Evolutionary conservation across 2,113 vertebrate genomes (phyloP), one percentile per base, ranked within the genome.

Genomic region (Tragelaphus buxtoni): DNA sequence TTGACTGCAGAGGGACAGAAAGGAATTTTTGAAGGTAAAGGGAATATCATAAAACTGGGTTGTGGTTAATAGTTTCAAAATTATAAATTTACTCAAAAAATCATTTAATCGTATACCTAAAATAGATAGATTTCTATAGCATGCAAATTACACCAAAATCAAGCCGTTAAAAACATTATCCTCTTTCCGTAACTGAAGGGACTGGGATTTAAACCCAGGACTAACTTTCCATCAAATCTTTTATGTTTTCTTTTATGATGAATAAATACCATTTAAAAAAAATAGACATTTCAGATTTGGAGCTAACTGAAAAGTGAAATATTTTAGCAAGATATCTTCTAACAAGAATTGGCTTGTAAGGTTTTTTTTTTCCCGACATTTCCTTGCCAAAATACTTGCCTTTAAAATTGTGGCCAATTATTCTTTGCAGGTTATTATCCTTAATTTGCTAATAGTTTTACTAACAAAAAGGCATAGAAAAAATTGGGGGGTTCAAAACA

Each of bases 401-500:
- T 88, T 92, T 79, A 94, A 91, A 82, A 51, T 69, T 97, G n/a
- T 79, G n/a, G 76, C 60, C 39, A 45, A 22, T 69, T 53, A 93
- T 86, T 63, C 82, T 61, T 88, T 65, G 9, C 16, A 45, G 7
- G 32, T 74, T 63, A 72, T 87, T 92, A 72, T n/a, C 42, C 22
- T 69, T 76, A 92, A 96, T 94, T 76, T 92, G 53, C n/a, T 85
- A 95, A 86, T 35, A 97, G 83, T 49, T 93, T 92, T 69, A 79
- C 35, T 58, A 90, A 51, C 9, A 96, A 96, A 89, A 95, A 49
- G 22, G 13, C 26, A 87, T 10, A 95, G 18, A 95, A 91, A 94
- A 85, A 35, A n/a, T 24, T 24, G 80, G 79, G 42, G 45, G 56
- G 35, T 85, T 90, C 80, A 69, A 90, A 87, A 93, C n/a, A 87